phyloP scores from a whole-genome alignment of 1,140 invertebrate species.

The Saccostrea glomerata region DNA sequence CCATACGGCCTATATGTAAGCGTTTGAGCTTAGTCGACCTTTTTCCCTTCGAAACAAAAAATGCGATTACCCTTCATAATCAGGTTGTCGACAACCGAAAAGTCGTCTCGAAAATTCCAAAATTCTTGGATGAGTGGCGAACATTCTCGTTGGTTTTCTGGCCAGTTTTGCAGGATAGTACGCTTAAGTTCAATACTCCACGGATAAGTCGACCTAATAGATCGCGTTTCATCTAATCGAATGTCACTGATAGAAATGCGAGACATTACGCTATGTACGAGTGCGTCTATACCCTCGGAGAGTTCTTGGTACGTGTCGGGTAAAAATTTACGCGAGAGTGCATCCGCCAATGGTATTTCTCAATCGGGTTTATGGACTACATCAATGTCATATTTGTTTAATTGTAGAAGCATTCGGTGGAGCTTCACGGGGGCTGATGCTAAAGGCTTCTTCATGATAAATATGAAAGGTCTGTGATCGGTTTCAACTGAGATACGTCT shows the following conservation, averaged over 20 bases:
- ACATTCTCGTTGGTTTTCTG: slow-evolving; percentile 26
- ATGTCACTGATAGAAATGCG: slow-evolving; percentile 16
- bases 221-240: slow-evolving; percentile 28
- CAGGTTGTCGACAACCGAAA: slow-evolving; percentile 52
- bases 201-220: neutral
- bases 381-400: slow-evolving; percentile 64
- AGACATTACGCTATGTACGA: slow-evolving; percentile 34
- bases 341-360: slow-evolving; percentile 57
- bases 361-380: slow-evolving; percentile 58
- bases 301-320: slow-evolving; percentile 28
- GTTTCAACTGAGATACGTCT: slow-evolving; percentile 59
- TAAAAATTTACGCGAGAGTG: slow-evolving; percentile 50
- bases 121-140: neutral
- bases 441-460: slow-evolving; percentile 68
- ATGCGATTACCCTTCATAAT: slow-evolving; percentile 61
- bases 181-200: neutral
- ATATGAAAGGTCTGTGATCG: slow-evolving; percentile 56
- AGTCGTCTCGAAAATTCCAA: slow-evolving; percentile 52
- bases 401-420: slow-evolving; percentile 59
- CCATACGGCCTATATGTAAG: slow-evolving; percentile 58
- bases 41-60: slow-evolving; percentile 42
- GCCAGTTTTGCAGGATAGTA: slow-evolving; percentile 49
- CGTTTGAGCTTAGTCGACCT: slow-evolving; percentile 49
- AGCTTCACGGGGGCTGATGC: slow-evolving; percentile 48
- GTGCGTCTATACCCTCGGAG: slow-evolving; percentile 33